A percentile compares a stretch with the other conserved stretches of the same genome.
Conservation (phyloP, 1,140 invertebrate species). For the Lerema accius region DNA sequence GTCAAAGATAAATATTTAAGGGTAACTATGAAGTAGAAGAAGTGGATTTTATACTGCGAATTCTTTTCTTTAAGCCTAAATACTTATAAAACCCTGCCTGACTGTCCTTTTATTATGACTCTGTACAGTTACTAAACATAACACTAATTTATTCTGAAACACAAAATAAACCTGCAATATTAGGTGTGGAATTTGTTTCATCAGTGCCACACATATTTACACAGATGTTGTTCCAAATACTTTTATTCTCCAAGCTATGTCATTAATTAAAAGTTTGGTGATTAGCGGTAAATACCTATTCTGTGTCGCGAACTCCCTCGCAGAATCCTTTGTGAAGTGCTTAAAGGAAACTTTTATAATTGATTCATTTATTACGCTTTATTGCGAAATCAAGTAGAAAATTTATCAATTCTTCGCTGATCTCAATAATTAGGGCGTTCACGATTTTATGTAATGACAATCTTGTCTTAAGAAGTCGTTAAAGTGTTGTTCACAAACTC, state of each 20-base stretch:
- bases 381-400: slow-evolving; percentile 34
- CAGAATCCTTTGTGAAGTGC: slow-evolving; percentile 47
- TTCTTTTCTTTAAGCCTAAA: no score
- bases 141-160: neutral
- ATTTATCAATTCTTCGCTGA: slow-evolving; percentile 36
- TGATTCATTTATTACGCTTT: slow-evolving; percentile 44
- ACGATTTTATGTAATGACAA: neutral
- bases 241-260: slow-evolving; percentile 48
- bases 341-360: slow-evolving; percentile 41
- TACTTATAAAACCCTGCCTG: no score
- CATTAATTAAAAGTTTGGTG: slow-evolving; percentile 61
- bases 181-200: slow-evolving; percentile 9
- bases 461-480: no score
- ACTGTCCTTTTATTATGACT: no score
- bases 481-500: no score
- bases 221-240: slow-evolving; percentile 22
- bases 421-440: neutral
- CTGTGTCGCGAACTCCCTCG: slow-evolving; percentile 36
- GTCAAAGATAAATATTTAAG: no score
- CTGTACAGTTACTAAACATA: no score
- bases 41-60: no score
- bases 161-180: slow-evolving; percentile 8
- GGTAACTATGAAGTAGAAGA: no score
- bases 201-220: slow-evolving; percentile 18
- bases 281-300: slow-evolving; percentile 55